These are phyloP conservation scores for Harpagifer antarcticus DNA, from an alignment of 2,797 vertebrate species.

Conservation along the genomic window DNA sequence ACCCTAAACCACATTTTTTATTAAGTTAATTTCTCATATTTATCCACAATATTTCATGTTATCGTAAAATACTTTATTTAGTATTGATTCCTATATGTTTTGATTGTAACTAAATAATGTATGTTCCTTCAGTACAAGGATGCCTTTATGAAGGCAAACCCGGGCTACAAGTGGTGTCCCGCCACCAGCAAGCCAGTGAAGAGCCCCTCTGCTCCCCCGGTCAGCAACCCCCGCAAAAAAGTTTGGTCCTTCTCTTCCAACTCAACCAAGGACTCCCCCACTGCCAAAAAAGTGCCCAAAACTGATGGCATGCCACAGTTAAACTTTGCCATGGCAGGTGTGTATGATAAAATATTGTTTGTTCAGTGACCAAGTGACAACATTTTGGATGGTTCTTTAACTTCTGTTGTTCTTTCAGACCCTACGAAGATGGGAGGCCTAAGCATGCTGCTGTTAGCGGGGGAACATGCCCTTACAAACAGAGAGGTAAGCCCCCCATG, in stretches of 20 bases:
- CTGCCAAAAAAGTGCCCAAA: conserved; percentile 91
- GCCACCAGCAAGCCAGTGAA: conserved; percentile 97
- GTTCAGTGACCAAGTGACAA: not conserved
- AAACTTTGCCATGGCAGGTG: conserved; percentile 98
- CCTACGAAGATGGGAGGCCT: conserved; percentile 98
- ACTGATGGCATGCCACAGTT: conserved; percentile 93
- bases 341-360: conserved; percentile 51
- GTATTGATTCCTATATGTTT: not conserved
- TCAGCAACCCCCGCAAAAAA: conserved; percentile 93
- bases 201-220: conserved; percentile 86
- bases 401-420: conserved; percentile 81
- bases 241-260: conserved; percentile 93
- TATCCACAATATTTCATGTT: not conserved
- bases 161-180: conserved; percentile 99
- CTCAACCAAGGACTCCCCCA: conserved; percentile 90
- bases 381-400: conserved; percentile 18
- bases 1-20: not conserved
- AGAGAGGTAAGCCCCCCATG: conserved; percentile 88
- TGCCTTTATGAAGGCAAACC: conserved; percentile 99
- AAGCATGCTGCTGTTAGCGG: conserved; percentile 98
- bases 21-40: not conserved
- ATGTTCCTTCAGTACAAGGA: conserved; percentile 93
- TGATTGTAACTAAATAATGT: conserved; percentile 15
- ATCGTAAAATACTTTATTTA: not conserved
- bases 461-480: conserved; percentile 95